Evolutionary conservation across 2,797 vertebrate species (phyloP), one percentile per base, ranked within the genome.

Genomic region (Leucoraja ocellata): DNA sequence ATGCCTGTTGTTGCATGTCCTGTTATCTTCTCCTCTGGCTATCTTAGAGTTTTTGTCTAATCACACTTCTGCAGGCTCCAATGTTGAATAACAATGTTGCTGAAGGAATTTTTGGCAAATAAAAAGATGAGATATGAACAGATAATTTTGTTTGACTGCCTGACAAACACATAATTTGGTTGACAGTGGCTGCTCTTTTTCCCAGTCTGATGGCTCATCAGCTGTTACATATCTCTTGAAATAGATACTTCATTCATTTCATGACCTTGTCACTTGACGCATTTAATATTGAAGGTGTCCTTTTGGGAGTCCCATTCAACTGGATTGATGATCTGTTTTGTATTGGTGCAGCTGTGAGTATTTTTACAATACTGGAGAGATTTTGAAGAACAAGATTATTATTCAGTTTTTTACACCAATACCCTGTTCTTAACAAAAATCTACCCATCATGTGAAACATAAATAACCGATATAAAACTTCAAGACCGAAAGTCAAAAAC

Each of bases 201-300:
- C n/a, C 63, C 61, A 88, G 63, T 68, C 84, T 74, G 11, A 18
- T 54, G 46, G 46, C 39, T 1, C 71, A 92, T 76, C 21, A 92
- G 46, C 71, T 54, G 46, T 92, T 76, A 25, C 61, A 88, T 68
- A 39, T 46, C 36, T 91, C 39, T 58, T 92, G 71, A 92, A 92
- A 92, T 92, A 11, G 25, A 76, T 25, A 25, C 32, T 91, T 92
- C 23, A 1, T 92, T 18, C 7, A 32, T 58, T 76, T 92, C 58
- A 54, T 14, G 13, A 1, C 13, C 36, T 8, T 76, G n/a, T 28
- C 90, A 54, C 14, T 76, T 54, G 71, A 76, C n/a, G 46, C 73
- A 23, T 92, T n/a, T 7, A 73, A 74, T 92, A 14, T 91, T 28
- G 25, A 28, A 39, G 11, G 39, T 68, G 61, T 13, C 5, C 7